Conservation (phyloP, 2,888 invertebrate species). For the Exephanes ischioxanthus region DNA sequence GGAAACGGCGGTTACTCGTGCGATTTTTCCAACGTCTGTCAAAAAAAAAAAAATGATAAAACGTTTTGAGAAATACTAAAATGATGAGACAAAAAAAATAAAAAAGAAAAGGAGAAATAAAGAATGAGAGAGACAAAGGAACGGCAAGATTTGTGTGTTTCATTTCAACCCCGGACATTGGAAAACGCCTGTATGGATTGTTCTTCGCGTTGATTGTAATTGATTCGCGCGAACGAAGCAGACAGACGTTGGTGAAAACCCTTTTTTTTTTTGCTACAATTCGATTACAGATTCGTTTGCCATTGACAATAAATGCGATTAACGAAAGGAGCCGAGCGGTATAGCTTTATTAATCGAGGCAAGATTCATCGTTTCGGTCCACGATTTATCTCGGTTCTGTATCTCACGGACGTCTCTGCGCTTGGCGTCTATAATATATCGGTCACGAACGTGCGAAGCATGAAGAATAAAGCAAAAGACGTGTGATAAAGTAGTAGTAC, state of each 20-base stretch:
- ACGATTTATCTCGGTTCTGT: conserved; percentile 49
- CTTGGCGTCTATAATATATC: conserved; percentile 70
- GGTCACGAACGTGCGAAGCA: conserved; percentile 71
- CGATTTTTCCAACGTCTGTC: conserved; percentile 76
- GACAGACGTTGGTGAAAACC: conserved; percentile 44
- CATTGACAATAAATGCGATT: not conserved
- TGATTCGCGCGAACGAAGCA: conserved; percentile 4
- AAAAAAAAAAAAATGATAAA: conserved; percentile 58
- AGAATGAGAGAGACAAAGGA: conserved; percentile 49
- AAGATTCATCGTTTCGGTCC: conserved; percentile 25
- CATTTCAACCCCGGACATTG: conserved; percentile 62
- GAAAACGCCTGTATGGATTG: not conserved
- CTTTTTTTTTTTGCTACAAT: conserved; percentile 11
- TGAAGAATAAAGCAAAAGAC: conserved; percentile 74
- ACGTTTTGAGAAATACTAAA: conserved; percentile 22
- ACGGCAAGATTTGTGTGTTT: conserved; percentile 57
- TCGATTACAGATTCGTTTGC: conserved; percentile 13
- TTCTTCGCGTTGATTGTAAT: conserved; percentile 5
- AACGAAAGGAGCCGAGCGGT: not conserved
- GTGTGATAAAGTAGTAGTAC: conserved; percentile 75
- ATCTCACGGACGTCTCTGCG: conserved; percentile 70
- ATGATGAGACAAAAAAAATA: conserved; percentile 27
- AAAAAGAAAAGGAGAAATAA: conserved; percentile 44
- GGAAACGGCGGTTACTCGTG: conserved; percentile 63
- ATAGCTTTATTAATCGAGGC: not conserved